Evolutionary conservation across 2,113 vertebrate genomes (phyloP), one percentile per base, ranked within the genome.

Genomic region (Phyllopteryx taeniolatus): DNA sequence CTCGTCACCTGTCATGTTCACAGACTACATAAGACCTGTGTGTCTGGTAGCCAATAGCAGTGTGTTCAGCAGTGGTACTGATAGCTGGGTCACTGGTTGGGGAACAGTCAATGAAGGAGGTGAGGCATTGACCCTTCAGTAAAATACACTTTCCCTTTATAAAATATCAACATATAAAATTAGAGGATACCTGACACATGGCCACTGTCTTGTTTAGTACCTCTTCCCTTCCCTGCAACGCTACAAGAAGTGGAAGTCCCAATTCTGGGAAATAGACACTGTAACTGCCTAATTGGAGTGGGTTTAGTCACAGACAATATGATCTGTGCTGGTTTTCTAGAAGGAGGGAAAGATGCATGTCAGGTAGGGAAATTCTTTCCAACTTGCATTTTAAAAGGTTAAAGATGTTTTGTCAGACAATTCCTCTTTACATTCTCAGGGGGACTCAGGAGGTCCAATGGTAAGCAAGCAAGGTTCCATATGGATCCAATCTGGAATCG

Each of bases 381-480:
- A 27, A 11, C 10, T 46, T 15, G 5, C 15, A 27, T 42, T 9
- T 64, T 20, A 61, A 64, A 13, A n/a, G 9, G 19, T 39, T 15
- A 63, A 8, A 66, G 42, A 19, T 17, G n/a, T 15, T 27, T 70
- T 70, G 12, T n/a, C 33, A 39, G 5, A 56, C 35, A 39, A 5
- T 10, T n/a, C 7, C 27, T 0, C 20, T 39, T 5, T 9, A n/a
- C 63, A 10, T 44, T 17, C 51, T 71, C 67, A 96, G 94, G 94
- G 94, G 47, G 95, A 96, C 60, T 96, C 94, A 1, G 94, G 95
- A 43, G 95, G 96, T 73, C 94, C 95, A 33, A 73, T 97, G 79
- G 93, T 95, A 79, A 90, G 75, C 78, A 82, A 87, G 76, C 89
- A 93, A 79, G 85, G 85, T 76, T 89, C 78, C 67, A 4, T 51